A percentile compares a stretch with the other conserved stretches of the same genome.
Conservation (phyloP, 2,113 vertebrate species). For the Burhinus oedicnemus region DNA sequence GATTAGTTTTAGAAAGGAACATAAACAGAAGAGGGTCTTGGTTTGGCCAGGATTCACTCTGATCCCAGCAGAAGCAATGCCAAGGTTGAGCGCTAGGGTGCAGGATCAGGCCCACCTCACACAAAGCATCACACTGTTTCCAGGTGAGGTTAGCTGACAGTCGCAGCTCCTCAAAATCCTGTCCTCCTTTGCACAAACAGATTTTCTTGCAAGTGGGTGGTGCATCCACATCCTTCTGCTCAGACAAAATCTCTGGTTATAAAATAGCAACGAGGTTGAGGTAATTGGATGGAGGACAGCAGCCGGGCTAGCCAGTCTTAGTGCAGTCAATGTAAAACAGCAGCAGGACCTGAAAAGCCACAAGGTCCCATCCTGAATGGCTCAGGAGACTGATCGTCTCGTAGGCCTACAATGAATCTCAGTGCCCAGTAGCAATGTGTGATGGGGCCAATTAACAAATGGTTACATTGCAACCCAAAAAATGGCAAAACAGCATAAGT, state of each 20-base stretch:
- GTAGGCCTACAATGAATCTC: background rate
- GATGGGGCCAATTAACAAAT: background rate
- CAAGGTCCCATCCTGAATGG: rapidly evolving
- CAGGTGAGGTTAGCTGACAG: background rate
- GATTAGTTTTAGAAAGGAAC: background rate
- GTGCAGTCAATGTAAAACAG: background rate
- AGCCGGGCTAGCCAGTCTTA: background rate
- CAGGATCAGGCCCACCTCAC: background rate
- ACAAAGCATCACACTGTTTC: rapidly evolving
- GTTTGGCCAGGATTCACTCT: background rate
- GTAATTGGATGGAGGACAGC: background rate
- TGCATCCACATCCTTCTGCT: background rate
- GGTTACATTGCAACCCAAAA: background rate
- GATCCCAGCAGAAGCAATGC: background rate
- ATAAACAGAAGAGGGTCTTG: background rate
- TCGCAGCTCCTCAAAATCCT: background rate
- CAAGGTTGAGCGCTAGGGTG: background rate
- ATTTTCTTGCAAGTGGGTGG: background rate
- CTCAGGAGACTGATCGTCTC: background rate
- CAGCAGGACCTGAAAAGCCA: background rate
- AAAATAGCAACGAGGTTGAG: background rate
- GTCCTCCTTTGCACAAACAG: background rate
- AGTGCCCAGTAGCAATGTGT: background rate
- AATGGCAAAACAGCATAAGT: background rate
- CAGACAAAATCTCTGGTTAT: background rate